Evolutionary conservation across 2,797 vertebrate genomes (phyloP).

Genomic region (Fundulus diaphanus): DNA sequence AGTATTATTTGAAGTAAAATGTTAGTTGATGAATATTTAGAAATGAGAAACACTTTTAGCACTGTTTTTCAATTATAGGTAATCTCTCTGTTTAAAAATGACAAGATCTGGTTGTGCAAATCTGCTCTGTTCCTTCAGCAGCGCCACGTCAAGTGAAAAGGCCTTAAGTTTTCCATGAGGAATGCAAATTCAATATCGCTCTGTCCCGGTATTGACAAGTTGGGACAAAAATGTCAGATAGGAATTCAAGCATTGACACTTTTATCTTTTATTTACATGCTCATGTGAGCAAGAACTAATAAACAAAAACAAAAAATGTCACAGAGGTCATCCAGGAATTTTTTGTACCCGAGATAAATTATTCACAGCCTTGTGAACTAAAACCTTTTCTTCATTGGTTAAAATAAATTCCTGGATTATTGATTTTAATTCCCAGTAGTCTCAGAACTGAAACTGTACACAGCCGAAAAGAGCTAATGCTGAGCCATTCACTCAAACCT

Average conservation of each 20-base stretch:
- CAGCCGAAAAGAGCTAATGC: background rate
- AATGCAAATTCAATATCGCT: background rate
- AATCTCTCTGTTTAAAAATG: background rate
- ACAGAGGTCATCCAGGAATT: background rate
- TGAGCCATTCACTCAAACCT: slow-evolving; percentile 20
- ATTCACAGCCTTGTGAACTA: background rate
- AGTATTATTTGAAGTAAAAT: background rate
- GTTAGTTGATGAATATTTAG: background rate
- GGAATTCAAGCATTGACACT: background rate
- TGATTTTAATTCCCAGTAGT: slow-evolving; percentile 6
- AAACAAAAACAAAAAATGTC: background rate
- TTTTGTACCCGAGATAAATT: background rate
- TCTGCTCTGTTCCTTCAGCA: background rate
- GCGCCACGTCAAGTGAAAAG: background rate
- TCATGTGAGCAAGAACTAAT: background rate
- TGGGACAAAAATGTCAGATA: background rate
- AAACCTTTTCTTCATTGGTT: background rate
- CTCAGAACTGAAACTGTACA: background rate
- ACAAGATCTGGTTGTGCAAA: background rate
- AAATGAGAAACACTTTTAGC: background rate
- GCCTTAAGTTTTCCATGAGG: background rate
- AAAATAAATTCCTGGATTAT: background rate
- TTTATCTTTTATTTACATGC: background rate
- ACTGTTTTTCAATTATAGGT: background rate
- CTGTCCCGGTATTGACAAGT: slow-evolving; percentile 5